Evolutionary conservation across 2,113 vertebrate genomes (phyloP), one percentile per base, ranked within the genome.

Genomic region (Aptenodytes patagonicus): DNA sequence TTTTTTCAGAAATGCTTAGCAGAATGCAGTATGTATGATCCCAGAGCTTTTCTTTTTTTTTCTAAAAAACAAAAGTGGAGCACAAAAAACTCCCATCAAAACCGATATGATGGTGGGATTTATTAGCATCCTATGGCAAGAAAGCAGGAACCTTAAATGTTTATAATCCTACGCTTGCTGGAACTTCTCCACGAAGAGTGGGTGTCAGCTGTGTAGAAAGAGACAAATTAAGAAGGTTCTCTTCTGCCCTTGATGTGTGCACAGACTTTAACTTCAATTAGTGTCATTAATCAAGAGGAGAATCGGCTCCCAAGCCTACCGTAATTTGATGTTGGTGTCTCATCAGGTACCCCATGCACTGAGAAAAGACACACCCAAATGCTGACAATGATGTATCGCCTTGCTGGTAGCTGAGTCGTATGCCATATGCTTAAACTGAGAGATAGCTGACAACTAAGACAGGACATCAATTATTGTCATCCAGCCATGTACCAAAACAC

Each of bases 241-340:
- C 17, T 83, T 90, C 75, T 83, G 71, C 79, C 86, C 90, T 89
- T 95, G 81, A 72, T 66, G 36, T 28, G 60, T 32, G 65, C n/a
- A 3, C 92, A 96, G 89, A 83, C 57, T 94, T 81, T 90, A 87
- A 81, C 70, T 88, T 92, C 94, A 96, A 96, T 97, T 96, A 96
- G 14, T 40, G 62, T 70, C 87, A 96, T 97, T 96, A 97, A 96
- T 97, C 95, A 97, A 55, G 85, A 93, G 32, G 46, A 73, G 68
- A 95, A 70, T 14, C 22, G 5, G 91, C 58, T 95, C 76, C 77
- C 85, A 60, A 88, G 72, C 69, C 81, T 84, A 79, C 49, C 0
- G 0, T n/a, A 82, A 96, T 86, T 64, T 76, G 83, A 26, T 62
- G 64, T 0, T 82, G 70, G 65, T 83, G 87, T 82, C 81, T 90